Conservation (phyloP, 2,797 vertebrate genomes). For the Centropyge bicolor region DNA sequence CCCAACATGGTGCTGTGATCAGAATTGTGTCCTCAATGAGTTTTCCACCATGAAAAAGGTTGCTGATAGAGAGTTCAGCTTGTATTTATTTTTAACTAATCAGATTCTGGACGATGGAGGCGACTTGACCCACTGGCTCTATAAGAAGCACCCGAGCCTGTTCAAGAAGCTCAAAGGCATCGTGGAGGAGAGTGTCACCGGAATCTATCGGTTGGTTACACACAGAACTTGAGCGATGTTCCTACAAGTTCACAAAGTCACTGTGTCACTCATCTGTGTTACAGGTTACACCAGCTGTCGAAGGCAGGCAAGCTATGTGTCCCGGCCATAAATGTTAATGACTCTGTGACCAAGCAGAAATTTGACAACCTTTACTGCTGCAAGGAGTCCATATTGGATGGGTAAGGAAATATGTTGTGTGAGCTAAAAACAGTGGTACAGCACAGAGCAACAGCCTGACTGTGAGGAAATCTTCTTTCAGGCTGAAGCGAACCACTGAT, state of each 20-base stretch:
- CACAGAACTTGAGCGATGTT: not conserved
- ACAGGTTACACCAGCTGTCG: constrained; percentile 92
- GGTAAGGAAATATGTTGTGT: constrained; percentile 79
- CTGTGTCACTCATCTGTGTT: constrained; percentile 23
- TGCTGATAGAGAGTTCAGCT: not conserved
- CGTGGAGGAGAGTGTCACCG: constrained; percentile 96
- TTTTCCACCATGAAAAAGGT: not conserved
- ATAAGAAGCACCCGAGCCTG: constrained; percentile 93
- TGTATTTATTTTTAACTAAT: not conserved
- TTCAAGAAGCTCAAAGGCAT: constrained; percentile 95
- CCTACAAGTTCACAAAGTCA: not conserved
- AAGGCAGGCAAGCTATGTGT: constrained; percentile 91
- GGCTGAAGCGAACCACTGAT: constrained; percentile 92
- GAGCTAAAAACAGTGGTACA: not conserved
- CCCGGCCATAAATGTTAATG: constrained; percentile 95
- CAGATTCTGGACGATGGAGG: constrained; percentile 98
- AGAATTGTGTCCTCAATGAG: too few species aligned
- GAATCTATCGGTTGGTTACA: constrained; percentile 89
- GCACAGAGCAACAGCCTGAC: constrained; percentile 17
- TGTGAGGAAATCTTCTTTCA: constrained; percentile 57
- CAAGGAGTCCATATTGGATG: constrained; percentile 94
- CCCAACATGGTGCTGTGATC: constrained; percentile 91
- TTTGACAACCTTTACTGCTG: constrained; percentile 97
- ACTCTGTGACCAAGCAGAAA: constrained; percentile 96
- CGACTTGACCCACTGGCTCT: constrained; percentile 95